Evolutionary conservation across 2,113 vertebrate genomes (phyloP).

Genomic region (Chionis minor): DNA sequence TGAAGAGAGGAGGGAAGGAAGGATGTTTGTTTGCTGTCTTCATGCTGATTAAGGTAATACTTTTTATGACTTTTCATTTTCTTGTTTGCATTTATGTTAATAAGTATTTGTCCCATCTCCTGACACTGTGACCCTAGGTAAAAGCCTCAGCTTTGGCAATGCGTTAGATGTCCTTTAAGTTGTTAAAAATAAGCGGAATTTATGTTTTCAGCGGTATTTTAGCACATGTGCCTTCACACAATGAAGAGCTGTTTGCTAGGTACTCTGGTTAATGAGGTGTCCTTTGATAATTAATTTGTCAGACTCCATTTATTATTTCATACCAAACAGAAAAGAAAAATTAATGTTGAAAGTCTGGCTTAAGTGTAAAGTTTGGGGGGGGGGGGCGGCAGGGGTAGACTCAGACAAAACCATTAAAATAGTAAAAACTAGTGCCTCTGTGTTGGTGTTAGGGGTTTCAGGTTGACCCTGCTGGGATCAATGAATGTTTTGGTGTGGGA

Average conservation of each 20-base stretch:
- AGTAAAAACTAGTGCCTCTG: background rate
- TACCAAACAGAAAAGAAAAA: too few species aligned
- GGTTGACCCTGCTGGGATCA: background rate
- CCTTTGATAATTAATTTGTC: conserved; percentile 8
- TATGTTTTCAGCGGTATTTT: background rate
- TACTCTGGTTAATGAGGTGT: background rate
- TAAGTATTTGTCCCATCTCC: accelerated
- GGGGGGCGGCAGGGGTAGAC: too few species aligned
- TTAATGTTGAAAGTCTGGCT: background rate
- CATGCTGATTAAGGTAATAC: accelerated
- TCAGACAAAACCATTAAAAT: background rate
- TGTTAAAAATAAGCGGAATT: background rate
- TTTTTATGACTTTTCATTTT: background rate
- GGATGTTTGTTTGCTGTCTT: accelerated
- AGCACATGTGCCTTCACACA: background rate
- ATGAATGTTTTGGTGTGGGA: accelerated
- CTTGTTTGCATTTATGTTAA: background rate
- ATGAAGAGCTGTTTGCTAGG: background rate
- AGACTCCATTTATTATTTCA: background rate
- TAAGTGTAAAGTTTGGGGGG: background rate
- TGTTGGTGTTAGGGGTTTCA: background rate
- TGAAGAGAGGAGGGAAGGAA: background rate
- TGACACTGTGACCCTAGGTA: background rate
- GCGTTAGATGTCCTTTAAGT: background rate
- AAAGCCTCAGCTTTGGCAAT: background rate